A percentile compares a stretch with the other conserved stretches of the same genome.
These are phyloP conservation scores for Hephaestus fuliginosus DNA, from an alignment of 2,797 vertebrate species.

Conservation along the genomic window DNA sequence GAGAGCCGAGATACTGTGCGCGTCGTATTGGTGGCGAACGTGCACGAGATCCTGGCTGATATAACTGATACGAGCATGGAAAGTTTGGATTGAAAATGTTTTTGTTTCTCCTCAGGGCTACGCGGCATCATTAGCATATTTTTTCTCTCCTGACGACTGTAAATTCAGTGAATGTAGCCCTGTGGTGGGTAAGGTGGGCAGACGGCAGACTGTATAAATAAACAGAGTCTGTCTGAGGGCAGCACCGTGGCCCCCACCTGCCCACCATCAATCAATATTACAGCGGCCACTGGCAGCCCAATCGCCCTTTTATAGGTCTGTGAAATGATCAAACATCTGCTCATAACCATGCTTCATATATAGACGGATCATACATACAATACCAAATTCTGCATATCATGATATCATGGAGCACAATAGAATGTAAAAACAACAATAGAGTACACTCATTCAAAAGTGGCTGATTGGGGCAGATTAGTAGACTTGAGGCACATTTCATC, in stretches of 20 bases:
- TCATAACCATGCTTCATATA: slow-evolving; percentile 80
- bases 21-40: slow-evolving; percentile 33
- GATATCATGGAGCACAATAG: slow-evolving; percentile 37
- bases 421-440: slow-evolving; percentile 41
- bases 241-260: slow-evolving; percentile 82
- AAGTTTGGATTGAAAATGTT: slow-evolving; percentile 75
- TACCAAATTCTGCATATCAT: slow-evolving; percentile 53
- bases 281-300: slow-evolving; percentile 81
- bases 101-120: slow-evolving; percentile 73
- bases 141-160: slow-evolving; percentile 72
- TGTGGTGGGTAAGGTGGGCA: slow-evolving; percentile 80
- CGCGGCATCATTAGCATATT: slow-evolving; percentile 79
- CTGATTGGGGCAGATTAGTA: not conserved
- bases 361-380: slow-evolving; percentile 73
- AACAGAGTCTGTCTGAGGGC: slow-evolving; percentile 82
- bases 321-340: slow-evolving; percentile 88
- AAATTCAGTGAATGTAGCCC: slow-evolving; percentile 79
- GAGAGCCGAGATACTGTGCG: slow-evolving; percentile 49
- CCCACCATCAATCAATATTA: slow-evolving; percentile 86
- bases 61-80: slow-evolving; percentile 47
- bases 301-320: slow-evolving; percentile 82
- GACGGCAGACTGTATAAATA: slow-evolving; percentile 84
- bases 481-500: slow-evolving; percentile 19
- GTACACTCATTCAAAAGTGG: slow-evolving; percentile 27
- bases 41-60: slow-evolving; percentile 49